These are phyloP conservation scores for Leontopithecus rosalia DNA, from an alignment of 2,797 vertebrate species.

Conservation along the genomic window DNA sequence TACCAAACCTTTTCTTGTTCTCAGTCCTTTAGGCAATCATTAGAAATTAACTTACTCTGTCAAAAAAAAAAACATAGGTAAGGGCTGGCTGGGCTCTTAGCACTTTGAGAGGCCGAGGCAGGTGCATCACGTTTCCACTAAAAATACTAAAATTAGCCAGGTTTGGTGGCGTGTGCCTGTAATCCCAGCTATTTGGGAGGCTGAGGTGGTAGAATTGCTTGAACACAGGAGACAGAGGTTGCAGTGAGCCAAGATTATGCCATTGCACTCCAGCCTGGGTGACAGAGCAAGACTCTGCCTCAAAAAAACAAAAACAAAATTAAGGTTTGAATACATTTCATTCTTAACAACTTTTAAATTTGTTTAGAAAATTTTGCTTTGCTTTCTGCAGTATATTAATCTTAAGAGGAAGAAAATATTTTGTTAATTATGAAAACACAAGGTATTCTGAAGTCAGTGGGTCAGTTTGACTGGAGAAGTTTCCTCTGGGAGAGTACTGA, in stretches of 20 bases:
- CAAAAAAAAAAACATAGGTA: not conserved
- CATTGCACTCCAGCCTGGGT: not conserved
- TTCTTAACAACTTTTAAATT: not conserved
- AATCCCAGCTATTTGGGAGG: not conserved
- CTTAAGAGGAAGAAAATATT: slow-evolving; percentile 24
- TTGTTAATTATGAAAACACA: not conserved
- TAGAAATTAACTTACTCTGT: not conserved
- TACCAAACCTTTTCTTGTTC: not conserved
- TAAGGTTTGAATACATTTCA: slow-evolving; percentile 40
- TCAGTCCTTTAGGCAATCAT: not conserved
- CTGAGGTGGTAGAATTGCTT: not conserved
- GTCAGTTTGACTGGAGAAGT: not conserved
- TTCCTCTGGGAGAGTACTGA: slow-evolving; percentile 1
- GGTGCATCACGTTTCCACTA: not conserved
- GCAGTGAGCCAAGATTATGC: not conserved
- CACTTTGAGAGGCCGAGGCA: not conserved
- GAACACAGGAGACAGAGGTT: not conserved
- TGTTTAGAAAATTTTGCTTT: slow-evolving; percentile 53
- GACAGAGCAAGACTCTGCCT: not conserved
- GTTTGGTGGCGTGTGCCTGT: not conserved
- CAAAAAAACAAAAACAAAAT: not conserved
- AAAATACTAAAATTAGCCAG: not conserved
- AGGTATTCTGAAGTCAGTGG: not conserved
- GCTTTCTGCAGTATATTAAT: slow-evolving; percentile 45
- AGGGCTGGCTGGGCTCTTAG: not conserved